Conservation (phyloP, 2,888 invertebrate species). For the Zaprionus obscuricornis region DNA sequence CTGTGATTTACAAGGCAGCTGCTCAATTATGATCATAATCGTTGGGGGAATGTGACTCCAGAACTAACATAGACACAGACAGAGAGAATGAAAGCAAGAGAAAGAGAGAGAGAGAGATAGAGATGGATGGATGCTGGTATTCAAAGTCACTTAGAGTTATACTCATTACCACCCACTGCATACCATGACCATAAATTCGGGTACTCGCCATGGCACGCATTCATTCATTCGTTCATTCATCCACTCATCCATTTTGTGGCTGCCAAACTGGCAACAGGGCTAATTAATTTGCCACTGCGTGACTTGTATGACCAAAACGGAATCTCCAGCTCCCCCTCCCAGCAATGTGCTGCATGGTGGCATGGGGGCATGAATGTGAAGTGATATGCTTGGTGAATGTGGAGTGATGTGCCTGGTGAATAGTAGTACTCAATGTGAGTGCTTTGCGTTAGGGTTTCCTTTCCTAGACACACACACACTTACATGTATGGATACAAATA, state of each 20-base stretch:
- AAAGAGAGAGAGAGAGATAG: too few relatives aligned
- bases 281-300: constrained; percentile 69
- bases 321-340: not conserved
- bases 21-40: constrained; percentile 23
- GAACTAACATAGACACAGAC: too few relatives aligned
- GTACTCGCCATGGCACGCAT: constrained; percentile 15
- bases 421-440: too few relatives aligned
- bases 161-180: constrained; percentile 25
- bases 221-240: too few relatives aligned
- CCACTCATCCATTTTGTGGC: constrained; percentile 38
- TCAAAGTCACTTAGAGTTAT: too few relatives aligned
- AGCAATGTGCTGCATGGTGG: constrained; percentile 1
- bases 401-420: too few relatives aligned
- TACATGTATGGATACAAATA: too few relatives aligned
- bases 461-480: too few relatives aligned
- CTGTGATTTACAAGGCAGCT: not conserved
- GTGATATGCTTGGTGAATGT: not conserved
- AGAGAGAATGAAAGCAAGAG: too few relatives aligned
- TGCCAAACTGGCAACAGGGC: constrained; percentile 61
- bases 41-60: constrained; percentile 1
- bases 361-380: not conserved
- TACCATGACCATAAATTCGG: constrained; percentile 10
- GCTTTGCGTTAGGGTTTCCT: too few relatives aligned
- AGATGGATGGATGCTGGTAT: too few relatives aligned
- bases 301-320: constrained; percentile 62